These are phyloP conservation scores for Takifugu rubripes DNA, from an alignment of 2,797 vertebrate species.

Conservation along the genomic window DNA sequence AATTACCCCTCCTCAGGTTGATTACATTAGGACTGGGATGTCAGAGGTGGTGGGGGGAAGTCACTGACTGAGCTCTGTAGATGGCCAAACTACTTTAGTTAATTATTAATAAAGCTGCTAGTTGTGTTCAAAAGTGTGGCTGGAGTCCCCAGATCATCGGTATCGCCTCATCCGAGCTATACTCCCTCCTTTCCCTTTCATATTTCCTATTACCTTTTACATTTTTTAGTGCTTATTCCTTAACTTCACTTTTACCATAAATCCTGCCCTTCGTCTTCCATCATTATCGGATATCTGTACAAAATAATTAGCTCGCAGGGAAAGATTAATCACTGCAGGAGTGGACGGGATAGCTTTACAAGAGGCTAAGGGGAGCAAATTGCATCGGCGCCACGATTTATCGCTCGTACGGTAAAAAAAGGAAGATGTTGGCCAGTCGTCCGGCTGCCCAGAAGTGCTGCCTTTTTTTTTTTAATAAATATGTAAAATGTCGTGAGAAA, in stretches of 20 bases:
- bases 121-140: slow-evolving; percentile 48
- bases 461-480: slow-evolving; percentile 57
- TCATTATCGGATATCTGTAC: slow-evolving; percentile 86
- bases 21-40: slow-evolving; percentile 82
- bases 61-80: slow-evolving; percentile 10
- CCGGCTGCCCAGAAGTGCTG: slow-evolving; percentile 41
- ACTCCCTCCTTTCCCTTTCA: neutral
- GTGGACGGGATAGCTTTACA: slow-evolving; percentile 83
- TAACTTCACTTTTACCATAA: slow-evolving; percentile 78
- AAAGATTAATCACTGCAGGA: slow-evolving; percentile 78
- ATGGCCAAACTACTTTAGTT: slow-evolving; percentile 67
- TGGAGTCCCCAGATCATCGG: neutral
- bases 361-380: slow-evolving; percentile 81
- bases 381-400: slow-evolving; percentile 78
- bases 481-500: slow-evolving; percentile 52
- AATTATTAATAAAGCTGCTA: slow-evolving; percentile 70
- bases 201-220: slow-evolving; percentile 18
- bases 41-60: slow-evolving; percentile 61
- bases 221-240: slow-evolving; percentile 56
- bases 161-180: neutral
- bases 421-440: slow-evolving; percentile 44
- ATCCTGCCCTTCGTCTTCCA: slow-evolving; percentile 74
- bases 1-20: slow-evolving; percentile 81
- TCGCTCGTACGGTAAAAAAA: slow-evolving; percentile 63
- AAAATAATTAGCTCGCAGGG: slow-evolving; percentile 84